A percentile compares a stretch with the other conserved stretches of the same genome.
Evolutionary conservation across 1,140 invertebrate species (phyloP).

Genomic region (Cyclargus thomasi): DNA sequence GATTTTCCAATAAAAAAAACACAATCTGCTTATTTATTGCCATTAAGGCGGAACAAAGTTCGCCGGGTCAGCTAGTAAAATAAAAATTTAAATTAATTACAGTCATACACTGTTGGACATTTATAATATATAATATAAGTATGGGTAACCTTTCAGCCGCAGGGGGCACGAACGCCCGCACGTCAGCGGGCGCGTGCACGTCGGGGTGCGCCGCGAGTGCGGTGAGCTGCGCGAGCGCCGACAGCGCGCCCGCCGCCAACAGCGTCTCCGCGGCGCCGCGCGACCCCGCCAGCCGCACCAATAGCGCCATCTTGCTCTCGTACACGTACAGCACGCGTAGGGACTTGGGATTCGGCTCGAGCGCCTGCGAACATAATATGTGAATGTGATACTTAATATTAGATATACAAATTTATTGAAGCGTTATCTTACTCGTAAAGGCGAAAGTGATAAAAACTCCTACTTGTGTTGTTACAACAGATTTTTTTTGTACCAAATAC

Average conservation of each 20-base stretch:
- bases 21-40: too few relatives aligned
- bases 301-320: constrained; percentile 90
- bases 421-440: too few relatives aligned
- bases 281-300: constrained; percentile 83
- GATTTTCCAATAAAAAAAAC: too few relatives aligned
- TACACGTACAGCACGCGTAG: constrained; percentile 89
- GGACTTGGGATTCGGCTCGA: constrained; percentile 82
- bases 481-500: too few relatives aligned
- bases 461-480: too few relatives aligned
- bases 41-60: too few relatives aligned
- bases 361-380: constrained; percentile 55
- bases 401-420: too few relatives aligned
- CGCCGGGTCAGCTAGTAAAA: too few relatives aligned
- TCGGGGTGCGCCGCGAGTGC: constrained; percentile 87
- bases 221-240: constrained; percentile 84
- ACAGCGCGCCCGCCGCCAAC: constrained; percentile 83
- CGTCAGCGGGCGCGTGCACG: constrained; percentile 38
- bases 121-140: neutral
- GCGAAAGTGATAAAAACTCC: too few relatives aligned
- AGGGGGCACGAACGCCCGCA: constrained; percentile 45
- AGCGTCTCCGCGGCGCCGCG: constrained; percentile 84
- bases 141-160: constrained; percentile 40
- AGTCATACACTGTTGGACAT: too few relatives aligned
- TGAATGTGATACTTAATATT: too few relatives aligned
- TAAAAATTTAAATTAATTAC: too few relatives aligned